phyloP scores from a whole-genome alignment of 2,113 vertebrate genomes.

The Prionailurus bengalensis region DNA sequence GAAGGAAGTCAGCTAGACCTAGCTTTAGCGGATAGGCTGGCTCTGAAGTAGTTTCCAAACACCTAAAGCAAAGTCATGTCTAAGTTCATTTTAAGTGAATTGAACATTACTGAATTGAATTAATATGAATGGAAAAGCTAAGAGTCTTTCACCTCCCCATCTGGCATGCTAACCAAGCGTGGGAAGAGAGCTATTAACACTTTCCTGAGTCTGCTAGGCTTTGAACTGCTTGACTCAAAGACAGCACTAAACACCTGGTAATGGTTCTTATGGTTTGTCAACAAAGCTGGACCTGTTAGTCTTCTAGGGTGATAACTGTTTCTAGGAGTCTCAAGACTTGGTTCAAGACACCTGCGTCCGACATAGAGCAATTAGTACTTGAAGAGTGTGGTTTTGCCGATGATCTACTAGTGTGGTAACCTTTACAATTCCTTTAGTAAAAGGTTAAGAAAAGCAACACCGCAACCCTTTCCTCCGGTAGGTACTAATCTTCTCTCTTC shows the following conservation, averaged over 20 bases:
- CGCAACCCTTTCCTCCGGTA: conserved; percentile 22
- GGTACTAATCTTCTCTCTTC: conserved; percentile 18
- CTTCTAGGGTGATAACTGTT: conserved; percentile 73
- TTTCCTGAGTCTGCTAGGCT: conserved; percentile 51
- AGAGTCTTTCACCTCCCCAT: conserved; percentile 47
- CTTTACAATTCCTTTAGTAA: conserved; percentile 32
- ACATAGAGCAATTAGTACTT: conserved; percentile 55
- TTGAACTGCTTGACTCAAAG: conserved; percentile 66
- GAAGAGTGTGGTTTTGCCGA: conserved; percentile 10
- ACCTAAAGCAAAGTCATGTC: conserved; percentile 34
- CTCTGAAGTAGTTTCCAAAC: conserved; percentile 47
- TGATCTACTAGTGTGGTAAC: conserved; percentile 1
- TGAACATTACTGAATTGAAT: conserved; percentile 57
- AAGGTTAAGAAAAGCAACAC: conserved; percentile 49
- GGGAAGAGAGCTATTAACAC: conserved; percentile 78
- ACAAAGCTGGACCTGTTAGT: conserved; percentile 59
- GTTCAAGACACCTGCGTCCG: conserved; percentile 56
- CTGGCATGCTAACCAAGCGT: conserved; percentile 68
- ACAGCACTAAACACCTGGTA: conserved; percentile 77
- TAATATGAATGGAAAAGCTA: conserved; percentile 53
- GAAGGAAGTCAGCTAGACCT: conserved; percentile 21
- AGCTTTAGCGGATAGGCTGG: background rate
- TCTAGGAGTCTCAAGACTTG: conserved; percentile 66
- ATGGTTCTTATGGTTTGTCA: conserved; percentile 72
- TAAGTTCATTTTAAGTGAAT: conserved; percentile 68